Evolutionary conservation across 2,888 invertebrate species (phyloP), one percentile per base, ranked within the genome.

Genomic region (Epistrophella euchroma): DNA sequence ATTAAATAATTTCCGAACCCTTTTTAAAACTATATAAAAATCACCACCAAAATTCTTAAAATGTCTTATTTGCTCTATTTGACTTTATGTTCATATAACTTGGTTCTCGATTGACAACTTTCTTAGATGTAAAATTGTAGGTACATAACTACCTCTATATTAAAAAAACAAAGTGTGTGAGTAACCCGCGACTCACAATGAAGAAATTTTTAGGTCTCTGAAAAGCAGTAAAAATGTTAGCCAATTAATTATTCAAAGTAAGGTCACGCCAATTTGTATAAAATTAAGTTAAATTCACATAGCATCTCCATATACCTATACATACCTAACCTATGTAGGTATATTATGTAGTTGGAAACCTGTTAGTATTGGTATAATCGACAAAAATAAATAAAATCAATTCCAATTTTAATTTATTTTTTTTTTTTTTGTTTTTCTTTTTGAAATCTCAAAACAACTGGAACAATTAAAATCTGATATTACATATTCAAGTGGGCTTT

Each of bases 391-490:
- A 0, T 17, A 5, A 35, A 56, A 35, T 56, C 56, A 56, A 56
- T 56, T 56, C 28, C 52, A n/a, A 32, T 2, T 56, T 32, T 0
- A 56, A 5, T 56, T 28, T 35, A 13, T 6, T 6, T 58, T 13
- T 35, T 28, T 28, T 28, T 4, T 35, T 19, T 58, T 6, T 58
- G 6, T 35, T 28, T 28, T 28, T 4, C 19, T 19, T 58, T 58
- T 58, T 25, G 1, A 13, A 37, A 15, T 37, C 60, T 4, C 22
- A 13, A 4, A 22, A 37, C 17, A 60, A 60, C 37, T 60, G 60
- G 60, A 60, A 37, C 60, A 60, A 60, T 60, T 60, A 60, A 60
- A 60, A 60, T 60, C 37, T 37, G 17, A 37, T 37, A 60, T 60
- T 60, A 60, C 60, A 60, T 37, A 60, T 35, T 60, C 60, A 60